These are phyloP conservation scores for Crotophaga sulcirostris DNA, from an alignment of 2,113 vertebrate species.

Conservation along the genomic window DNA sequence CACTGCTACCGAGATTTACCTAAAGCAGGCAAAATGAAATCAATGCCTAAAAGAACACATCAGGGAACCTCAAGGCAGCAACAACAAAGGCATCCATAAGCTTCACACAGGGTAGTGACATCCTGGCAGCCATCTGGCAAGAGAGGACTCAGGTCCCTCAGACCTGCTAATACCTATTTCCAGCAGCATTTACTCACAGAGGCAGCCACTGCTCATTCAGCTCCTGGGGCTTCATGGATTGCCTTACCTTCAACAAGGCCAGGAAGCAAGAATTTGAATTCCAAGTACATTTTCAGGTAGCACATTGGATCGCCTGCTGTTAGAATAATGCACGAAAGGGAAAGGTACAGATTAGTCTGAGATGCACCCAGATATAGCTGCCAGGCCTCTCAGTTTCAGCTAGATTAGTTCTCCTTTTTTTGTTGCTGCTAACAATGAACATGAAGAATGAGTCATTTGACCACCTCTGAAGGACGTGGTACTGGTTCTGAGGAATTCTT, in stretches of 20 bases:
- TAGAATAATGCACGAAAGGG: not conserved
- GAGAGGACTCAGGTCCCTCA: not conserved
- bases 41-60: not conserved
- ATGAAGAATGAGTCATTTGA: not conserved
- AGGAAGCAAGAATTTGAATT: not conserved
- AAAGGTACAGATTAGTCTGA: not conserved
- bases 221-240: not conserved
- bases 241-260: not conserved
- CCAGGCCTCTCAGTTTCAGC: not conserved
- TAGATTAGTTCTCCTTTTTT: not conserved
- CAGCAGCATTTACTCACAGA: constrained; percentile 21
- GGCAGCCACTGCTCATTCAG: not conserved
- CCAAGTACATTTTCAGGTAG: not conserved
- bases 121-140: constrained; percentile 28
- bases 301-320: not conserved
- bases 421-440: not conserved
- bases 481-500: not conserved
- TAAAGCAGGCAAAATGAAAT: constrained; percentile 17
- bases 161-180: constrained; percentile 24
- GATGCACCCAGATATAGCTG: not conserved
- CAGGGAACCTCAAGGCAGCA: not conserved
- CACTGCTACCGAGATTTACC: not conserved
- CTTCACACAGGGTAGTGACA: not conserved
- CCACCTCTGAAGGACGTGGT: not conserved
- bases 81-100: not conserved